phyloP scores from a whole-genome alignment of 2,113 vertebrate genomes.

The Oceanites oceanicus region DNA sequence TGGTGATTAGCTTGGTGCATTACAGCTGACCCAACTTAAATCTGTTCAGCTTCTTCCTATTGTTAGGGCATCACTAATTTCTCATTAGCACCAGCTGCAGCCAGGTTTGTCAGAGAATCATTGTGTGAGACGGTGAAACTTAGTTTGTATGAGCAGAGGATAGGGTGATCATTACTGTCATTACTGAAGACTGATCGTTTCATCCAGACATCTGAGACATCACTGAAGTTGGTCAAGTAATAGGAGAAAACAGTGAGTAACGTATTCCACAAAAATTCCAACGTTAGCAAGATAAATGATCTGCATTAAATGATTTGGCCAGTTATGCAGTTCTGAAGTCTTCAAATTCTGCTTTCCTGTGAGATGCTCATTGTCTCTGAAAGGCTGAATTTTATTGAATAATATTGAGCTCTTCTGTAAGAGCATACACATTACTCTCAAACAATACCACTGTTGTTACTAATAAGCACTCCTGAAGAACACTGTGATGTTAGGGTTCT shows the following conservation, averaged over 20 bases:
- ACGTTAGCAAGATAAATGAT: rapidly evolving
- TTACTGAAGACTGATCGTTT: neutral
- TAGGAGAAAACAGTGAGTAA: neutral
- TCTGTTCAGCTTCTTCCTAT: neutral
- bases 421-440: rapidly evolving
- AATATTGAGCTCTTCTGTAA: neutral
- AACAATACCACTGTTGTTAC: neutral
- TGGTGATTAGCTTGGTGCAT: neutral
- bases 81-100: neutral
- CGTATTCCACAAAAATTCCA: neutral
- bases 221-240: too few species aligned
- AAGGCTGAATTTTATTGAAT: neutral
- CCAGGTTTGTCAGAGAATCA: rapidly evolving
- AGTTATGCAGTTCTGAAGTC: neutral
- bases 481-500: neutral
- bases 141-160: neutral
- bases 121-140: too few species aligned
- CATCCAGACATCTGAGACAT: neutral
- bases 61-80: neutral
- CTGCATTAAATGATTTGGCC: rapidly evolving
- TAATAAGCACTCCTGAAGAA: neutral
- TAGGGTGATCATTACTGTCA: neutral
- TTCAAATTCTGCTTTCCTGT: neutral
- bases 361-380: neutral
- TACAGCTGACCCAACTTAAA: neutral